phyloP scores from a whole-genome alignment of 2,797 vertebrate genomes.

The Hypotaenidia okinawae region DNA sequence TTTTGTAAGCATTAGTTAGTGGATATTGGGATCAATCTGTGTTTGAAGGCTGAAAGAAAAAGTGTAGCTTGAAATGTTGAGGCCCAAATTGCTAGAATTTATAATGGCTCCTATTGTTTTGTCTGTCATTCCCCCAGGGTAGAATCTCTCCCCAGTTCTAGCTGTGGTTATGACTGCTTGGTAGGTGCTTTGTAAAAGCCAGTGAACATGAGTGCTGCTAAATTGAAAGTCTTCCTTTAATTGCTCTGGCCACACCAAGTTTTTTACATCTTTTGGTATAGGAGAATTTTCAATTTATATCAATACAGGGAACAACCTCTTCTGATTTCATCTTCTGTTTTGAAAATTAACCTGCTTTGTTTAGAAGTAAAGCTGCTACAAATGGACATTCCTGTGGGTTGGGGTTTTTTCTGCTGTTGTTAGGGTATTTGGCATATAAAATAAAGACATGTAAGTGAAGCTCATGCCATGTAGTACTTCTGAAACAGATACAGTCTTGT shows the following conservation, averaged over 20 bases:
- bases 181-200: neutral
- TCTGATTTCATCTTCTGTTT: neutral
- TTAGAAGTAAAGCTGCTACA: neutral
- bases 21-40: accelerated
- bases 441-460: neutral
- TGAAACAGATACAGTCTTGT: neutral
- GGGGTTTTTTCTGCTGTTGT: neutral
- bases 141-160: neutral
- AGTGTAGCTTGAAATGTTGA: neutral
- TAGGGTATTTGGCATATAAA: neutral
- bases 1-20: neutral
- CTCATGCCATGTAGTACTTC: neutral
- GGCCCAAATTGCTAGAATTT: neutral
- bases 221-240: neutral
- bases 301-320: too few relatives aligned
- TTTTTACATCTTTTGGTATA: neutral
- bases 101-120: neutral
- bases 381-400: neutral
- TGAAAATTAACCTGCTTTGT: neutral
- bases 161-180: neutral
- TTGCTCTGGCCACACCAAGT: neutral
- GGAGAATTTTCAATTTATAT: neutral
- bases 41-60: neutral
- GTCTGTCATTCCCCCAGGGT: neutral
- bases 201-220: neutral